Base-by-base conservation (phyloP, 2,113 vertebrate genomes). In the Misgurnus mizolepis region DNA sequence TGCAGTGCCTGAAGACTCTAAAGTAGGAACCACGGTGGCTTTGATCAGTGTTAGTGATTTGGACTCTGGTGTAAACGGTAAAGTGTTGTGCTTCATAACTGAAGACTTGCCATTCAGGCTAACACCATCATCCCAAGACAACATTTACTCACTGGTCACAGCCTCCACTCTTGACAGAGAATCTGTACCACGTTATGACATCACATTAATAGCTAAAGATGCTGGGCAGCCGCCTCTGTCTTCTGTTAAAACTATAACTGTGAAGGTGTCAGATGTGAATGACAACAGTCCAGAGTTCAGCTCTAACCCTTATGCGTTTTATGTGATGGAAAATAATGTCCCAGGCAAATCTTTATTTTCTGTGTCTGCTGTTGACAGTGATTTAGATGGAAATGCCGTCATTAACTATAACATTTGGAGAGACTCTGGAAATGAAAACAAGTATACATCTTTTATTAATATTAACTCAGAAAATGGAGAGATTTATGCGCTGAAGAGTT, bases 51-150 rank as follows among this genome's bases (percentile, higher is more conserved):
- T 89, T 0, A 83, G 41, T 72, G 92, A 93, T 84, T 64, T 86
- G 22, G 92, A 93, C 45, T 91, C 91, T 49, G 90, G 88, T 8
- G 18, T 74, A 0, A 92, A 92, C 80, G 89, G 89, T 0, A 88
- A 91, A 78, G 86, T 90, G 7, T 92, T 86, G 17, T 91, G 95
- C 17, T 89, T 84, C n/a, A 88, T 97, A 67, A 18, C 27, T 0
- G 88, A 88, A 6, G 76, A 89, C 6, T 56, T 84, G 12, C 89
- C 89, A 8, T 93, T 93, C 17, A 49, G 72, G 6, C 39, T 91
- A 75, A 81, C 66, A 0, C 79, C 88, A 14, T 87, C 89, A 0
- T 70, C 88, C 10, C 85, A 89, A 43, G 82, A 89, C 10, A 90
- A 90, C 17, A 86, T 90, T 80, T 91, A 89, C 18, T 79, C 90